A percentile compares a stretch with the other conserved stretches of the same genome.
Conservation (phyloP, 1,140 invertebrate genomes). For the Saccostrea cuccullata region DNA sequence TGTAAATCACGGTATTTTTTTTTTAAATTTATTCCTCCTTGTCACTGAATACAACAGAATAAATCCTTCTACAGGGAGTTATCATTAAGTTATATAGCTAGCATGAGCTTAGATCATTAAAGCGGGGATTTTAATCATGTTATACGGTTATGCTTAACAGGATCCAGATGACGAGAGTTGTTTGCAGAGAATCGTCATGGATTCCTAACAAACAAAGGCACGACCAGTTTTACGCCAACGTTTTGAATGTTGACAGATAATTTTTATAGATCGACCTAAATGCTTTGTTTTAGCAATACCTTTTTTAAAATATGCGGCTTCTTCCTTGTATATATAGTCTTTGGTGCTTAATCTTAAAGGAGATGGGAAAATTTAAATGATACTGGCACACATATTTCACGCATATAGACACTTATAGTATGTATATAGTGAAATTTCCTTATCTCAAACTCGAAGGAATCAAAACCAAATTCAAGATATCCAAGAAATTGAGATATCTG, state of each 20-base stretch:
- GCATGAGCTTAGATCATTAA: background rate
- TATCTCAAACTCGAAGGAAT: too few relatives aligned
- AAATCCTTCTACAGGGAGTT: background rate
- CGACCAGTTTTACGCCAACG: background rate
- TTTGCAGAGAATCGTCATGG: background rate
- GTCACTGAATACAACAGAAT: background rate
- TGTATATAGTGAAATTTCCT: too few relatives aligned
- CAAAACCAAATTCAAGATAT: too few relatives aligned
- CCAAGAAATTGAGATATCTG: too few relatives aligned
- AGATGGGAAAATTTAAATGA: background rate
- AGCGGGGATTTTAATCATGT: background rate
- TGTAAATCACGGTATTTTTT: too few relatives aligned
- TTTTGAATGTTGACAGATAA: background rate
- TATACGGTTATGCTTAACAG: background rate
- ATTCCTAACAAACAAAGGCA: background rate
- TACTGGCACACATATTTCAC: too few relatives aligned
- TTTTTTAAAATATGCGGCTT: too few relatives aligned
- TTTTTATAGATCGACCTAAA: background rate
- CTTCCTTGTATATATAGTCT: too few relatives aligned
- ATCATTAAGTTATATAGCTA: background rate
- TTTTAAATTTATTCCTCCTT: too few relatives aligned
- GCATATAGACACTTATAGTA: too few relatives aligned
- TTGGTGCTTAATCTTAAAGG: too few relatives aligned
- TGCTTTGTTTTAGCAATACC: background rate
- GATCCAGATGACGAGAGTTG: background rate